Percentiles rank a stretch among this genome's conserved stretches.
Evolutionary conservation across 2,888 invertebrate genomes (phyloP).

Genomic region (Drosophila acutilabella): DNA sequence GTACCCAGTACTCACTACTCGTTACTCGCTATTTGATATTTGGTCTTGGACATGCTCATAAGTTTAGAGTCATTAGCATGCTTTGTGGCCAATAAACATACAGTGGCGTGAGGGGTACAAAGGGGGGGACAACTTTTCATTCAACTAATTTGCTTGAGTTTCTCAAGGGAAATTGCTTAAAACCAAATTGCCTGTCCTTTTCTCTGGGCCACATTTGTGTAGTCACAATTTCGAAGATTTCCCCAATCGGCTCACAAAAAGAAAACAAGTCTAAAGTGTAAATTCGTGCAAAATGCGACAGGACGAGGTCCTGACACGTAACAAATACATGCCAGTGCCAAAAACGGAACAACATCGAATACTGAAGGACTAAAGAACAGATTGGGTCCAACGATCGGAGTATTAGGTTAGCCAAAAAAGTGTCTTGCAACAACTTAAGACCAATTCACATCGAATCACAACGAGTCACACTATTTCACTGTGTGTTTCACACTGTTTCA

Average conservation of each 20-base stretch:
- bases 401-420: slow-evolving; percentile 44
- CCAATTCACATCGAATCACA: slow-evolving; percentile 40
- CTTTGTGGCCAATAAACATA: slow-evolving; percentile 15
- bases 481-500: slow-evolving; percentile 40
- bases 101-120: not conserved
- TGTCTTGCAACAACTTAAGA: slow-evolving; percentile 64
- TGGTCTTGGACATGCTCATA: slow-evolving; percentile 42
- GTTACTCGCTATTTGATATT: slow-evolving; percentile 24
- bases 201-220: slow-evolving; percentile 67
- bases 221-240: slow-evolving; percentile 72
- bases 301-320: slow-evolving; percentile 66
- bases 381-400: slow-evolving; percentile 53
- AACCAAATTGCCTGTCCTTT: slow-evolving; percentile 68
- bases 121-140: slow-evolving; percentile 39
- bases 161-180: slow-evolving; percentile 49
- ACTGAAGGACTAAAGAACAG: slow-evolving; percentile 62
- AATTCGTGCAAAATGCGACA: slow-evolving; percentile 68
- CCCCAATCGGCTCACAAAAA: slow-evolving; percentile 63
- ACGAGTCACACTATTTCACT: slow-evolving; percentile 8
- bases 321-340: slow-evolving; percentile 52
- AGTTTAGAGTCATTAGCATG: slow-evolving; percentile 27
- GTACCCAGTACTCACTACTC: slow-evolving; percentile 8
- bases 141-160: slow-evolving; percentile 49
- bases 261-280: slow-evolving; percentile 57
- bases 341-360: not conserved